Percentiles rank a stretch among this genome's conserved stretches.
phyloP scores from a whole-genome alignment of 2,888 invertebrate species.

The Trissoscelio sp. region DNA sequence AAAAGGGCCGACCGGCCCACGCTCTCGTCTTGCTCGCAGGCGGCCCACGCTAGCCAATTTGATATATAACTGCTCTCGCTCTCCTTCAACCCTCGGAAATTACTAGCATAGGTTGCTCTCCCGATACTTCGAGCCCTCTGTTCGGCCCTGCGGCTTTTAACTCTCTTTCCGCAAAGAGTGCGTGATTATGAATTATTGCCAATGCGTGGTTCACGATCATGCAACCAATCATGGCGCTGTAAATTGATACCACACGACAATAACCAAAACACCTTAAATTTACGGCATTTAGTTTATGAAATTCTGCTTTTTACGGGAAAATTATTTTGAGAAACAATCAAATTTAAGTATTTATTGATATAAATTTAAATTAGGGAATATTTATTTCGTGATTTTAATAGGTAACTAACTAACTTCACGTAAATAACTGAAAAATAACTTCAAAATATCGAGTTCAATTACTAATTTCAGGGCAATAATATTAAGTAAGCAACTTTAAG shows the following conservation, averaged over 20 bases:
- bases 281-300: too few relatives aligned
- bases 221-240: conserved; percentile 39
- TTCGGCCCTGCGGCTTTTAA: conserved; percentile 48
- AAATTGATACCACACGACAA: conserved; percentile 50
- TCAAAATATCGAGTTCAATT: too few relatives aligned
- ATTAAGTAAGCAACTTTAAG: too few relatives aligned
- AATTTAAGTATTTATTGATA: too few relatives aligned
- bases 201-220: conserved; percentile 38
- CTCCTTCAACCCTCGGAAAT: conserved; percentile 60
- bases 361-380: too few relatives aligned
- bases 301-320: too few relatives aligned
- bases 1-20: conserved; percentile 46
- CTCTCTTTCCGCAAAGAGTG: conserved; percentile 51
- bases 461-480: too few relatives aligned
- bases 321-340: too few relatives aligned
- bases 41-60: conserved; percentile 52
- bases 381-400: too few relatives aligned
- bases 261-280: conserved; percentile 12
- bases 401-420: too few relatives aligned
- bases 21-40: conserved; percentile 24
- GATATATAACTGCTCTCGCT: conserved; percentile 54
- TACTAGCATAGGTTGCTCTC: conserved; percentile 40
- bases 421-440: too few relatives aligned
- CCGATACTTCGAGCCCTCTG: conserved; percentile 23
- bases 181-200: conserved; percentile 60